A percentile compares a stretch with the other conserved stretches of the same genome.
These are phyloP conservation scores for Atractosteus spatula DNA, from an alignment of 2,113 vertebrate genomes.

Conservation along the genomic window DNA sequence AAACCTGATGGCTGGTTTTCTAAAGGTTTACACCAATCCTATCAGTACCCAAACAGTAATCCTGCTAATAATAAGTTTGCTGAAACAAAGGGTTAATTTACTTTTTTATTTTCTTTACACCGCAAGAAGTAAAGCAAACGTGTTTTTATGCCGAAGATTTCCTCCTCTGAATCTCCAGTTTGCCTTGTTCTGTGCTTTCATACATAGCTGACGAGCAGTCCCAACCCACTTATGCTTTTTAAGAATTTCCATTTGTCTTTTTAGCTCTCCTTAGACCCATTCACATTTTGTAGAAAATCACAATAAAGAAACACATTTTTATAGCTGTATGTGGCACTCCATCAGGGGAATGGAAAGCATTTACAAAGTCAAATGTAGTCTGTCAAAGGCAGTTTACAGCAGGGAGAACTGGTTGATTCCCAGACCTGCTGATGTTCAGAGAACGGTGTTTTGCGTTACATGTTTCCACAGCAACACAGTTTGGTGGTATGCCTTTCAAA, in stretches of 20 bases:
- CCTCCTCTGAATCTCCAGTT: background rate
- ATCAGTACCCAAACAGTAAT: too few species aligned
- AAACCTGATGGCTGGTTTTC: too few species aligned
- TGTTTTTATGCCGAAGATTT: background rate
- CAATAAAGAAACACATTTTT: background rate
- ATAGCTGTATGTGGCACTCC: constrained; percentile 24
- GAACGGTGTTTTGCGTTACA: background rate
- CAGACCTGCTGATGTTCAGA: background rate
- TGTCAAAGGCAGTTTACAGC: constrained; percentile 46
- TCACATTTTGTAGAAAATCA: too few species aligned
- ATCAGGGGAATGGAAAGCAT: constrained; percentile 44
- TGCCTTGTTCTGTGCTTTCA: background rate
- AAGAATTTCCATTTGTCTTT: background rate
- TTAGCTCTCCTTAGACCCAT: background rate
- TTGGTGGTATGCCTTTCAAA: background rate
- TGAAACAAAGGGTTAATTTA: too few species aligned
- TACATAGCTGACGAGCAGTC: background rate
- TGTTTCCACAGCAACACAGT: constrained; percentile 1
- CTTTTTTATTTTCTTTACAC: too few species aligned
- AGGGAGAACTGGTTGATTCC: constrained; percentile 22
- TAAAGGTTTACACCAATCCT: too few species aligned
- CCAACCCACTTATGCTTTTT: background rate
- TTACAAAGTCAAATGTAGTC: constrained; percentile 36
- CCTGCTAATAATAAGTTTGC: too few species aligned
- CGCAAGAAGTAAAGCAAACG: background rate